These are phyloP conservation scores for Rhinolophus sinicus DNA, from an alignment of 2,113 vertebrate species.

Conservation along the genomic window DNA sequence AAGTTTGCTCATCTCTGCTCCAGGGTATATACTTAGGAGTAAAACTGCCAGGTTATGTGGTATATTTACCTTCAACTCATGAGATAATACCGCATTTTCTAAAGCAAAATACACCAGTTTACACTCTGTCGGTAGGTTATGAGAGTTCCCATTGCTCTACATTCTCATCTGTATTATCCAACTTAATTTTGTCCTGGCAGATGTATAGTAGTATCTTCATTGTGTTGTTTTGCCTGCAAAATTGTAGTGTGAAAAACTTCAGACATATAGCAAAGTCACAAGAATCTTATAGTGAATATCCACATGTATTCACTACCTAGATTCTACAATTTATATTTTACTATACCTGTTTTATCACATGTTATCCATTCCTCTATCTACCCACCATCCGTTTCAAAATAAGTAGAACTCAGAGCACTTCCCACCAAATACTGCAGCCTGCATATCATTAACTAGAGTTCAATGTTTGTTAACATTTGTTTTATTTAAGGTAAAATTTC, in stretches of 20 bases:
- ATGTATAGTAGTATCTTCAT: neutral
- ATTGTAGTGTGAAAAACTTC: neutral
- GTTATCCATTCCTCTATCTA: neutral
- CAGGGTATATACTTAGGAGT: neutral
- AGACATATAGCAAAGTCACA: neutral
- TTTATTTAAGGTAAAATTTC: neutral
- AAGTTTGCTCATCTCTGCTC: neutral
- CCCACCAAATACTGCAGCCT: neutral
- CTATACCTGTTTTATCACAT: neutral
- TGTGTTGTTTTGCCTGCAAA: neutral
- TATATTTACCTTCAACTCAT: neutral
- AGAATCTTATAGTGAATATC: neutral
- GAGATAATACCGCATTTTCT: neutral
- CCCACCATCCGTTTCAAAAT: neutral
- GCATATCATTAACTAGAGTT: neutral
- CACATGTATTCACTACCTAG: neutral
- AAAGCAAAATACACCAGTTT: neutral
- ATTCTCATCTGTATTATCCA: neutral
- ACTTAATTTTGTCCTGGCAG: neutral
- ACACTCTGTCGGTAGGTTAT: neutral
- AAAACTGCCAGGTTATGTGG: neutral
- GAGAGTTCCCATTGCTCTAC: neutral
- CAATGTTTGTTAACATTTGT: neutral
- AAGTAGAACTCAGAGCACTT: neutral
- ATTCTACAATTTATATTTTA: neutral